Evolutionary conservation across 2,888 invertebrate species (phyloP), one percentile per base, ranked within the genome.

Genomic region (Scelioninae gen. 1): DNA sequence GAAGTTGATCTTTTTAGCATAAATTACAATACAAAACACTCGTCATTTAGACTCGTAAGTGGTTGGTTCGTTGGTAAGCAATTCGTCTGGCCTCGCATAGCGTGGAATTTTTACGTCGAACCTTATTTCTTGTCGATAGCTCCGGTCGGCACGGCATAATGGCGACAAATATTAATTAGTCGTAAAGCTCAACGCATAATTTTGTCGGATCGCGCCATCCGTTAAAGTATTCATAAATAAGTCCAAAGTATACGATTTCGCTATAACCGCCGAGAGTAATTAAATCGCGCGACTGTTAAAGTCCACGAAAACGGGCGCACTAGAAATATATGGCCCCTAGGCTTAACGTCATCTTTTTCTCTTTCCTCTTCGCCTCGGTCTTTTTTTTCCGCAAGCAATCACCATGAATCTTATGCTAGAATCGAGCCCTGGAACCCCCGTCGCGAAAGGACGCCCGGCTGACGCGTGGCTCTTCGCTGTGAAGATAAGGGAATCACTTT

Each of bases 151-250:
- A 55, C 80, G 77, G 85, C 84, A 82, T 88, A 88, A 90, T 88
- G 89, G 89, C 89, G 90, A 90, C 90, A 91, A 91, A 89, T 91
- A 92, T 91, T 91, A 91, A 91, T 91, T 90, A 90, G 89, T 85
- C 84, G 65, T 83, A 84, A 88, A 87, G 86, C 85, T 84, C 71
- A 47, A 75, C 60, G 86, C 88, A 86, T 88, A 89, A 88, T 76
- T 72, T 63, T 62, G 62, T 63, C 75, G 71, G 56, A 38, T 55
- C 76, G 82, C 74, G 72, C 85, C 85, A 86, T 87, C 86, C 86
- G 86, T 85, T 85, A 78, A 88, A 88, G 89, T 89, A 86, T 89
- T 88, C 89, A 89, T 90, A 91, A 91, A 91, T 89, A 90, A 89
- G 78, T 62, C 68, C 86, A 87, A 88, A 88, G 88, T 87, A 82